These are phyloP conservation scores for Austrolebias charrua DNA, from an alignment of 2,797 vertebrate species.

Conservation along the genomic window DNA sequence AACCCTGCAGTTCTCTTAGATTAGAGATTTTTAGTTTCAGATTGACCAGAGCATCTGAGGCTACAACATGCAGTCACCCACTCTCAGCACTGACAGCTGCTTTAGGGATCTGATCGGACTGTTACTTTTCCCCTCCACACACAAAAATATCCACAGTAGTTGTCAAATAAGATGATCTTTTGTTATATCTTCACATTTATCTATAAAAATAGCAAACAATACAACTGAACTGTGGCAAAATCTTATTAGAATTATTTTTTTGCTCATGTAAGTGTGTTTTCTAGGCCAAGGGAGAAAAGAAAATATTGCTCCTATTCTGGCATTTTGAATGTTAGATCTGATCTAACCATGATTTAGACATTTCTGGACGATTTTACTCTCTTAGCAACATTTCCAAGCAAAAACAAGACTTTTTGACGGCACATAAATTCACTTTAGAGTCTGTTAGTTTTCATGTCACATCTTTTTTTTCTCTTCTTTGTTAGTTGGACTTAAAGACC, in stretches of 20 bases:
- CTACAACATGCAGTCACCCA: not conserved
- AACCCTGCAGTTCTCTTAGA: too few species aligned
- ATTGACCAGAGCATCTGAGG: not conserved
- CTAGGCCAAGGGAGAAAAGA: too few species aligned
- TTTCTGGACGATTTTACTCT: not conserved
- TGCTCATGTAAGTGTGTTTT: not conserved
- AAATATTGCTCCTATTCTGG: not conserved
- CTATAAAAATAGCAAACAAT: not conserved
- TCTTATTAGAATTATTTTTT: not conserved
- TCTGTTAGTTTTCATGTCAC: slow-evolving; percentile 11
- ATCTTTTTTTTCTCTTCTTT: slow-evolving; percentile 13
- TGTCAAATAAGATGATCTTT: not conserved
- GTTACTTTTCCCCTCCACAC: too few species aligned
- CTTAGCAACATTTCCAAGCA: not conserved
- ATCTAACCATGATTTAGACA: not conserved
- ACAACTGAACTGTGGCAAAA: not conserved
- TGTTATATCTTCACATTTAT: not conserved
- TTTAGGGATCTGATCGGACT: too few species aligned
- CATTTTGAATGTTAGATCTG: not conserved
- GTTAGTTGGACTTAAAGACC: not conserved
- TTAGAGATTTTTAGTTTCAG: not conserved
- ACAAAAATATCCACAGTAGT: not conserved
- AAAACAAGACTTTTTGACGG: not conserved
- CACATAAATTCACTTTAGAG: not conserved
- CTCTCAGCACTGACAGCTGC: too few species aligned